These are phyloP conservation scores for Elaphurus davidianus DNA, from an alignment of 2,113 vertebrate species.

Conservation along the genomic window DNA sequence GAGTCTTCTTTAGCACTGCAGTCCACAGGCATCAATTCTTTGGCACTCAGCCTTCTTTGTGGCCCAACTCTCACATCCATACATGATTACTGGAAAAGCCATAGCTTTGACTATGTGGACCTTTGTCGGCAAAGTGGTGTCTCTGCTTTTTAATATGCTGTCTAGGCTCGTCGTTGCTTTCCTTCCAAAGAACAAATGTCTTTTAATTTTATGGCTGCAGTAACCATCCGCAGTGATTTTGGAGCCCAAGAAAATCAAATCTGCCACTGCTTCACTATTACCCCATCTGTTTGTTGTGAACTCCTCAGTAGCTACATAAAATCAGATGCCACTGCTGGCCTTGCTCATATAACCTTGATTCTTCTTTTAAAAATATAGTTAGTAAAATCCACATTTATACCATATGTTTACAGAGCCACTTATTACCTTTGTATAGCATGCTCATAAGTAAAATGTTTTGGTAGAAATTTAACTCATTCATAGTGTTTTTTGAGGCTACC, in stretches of 20 bases:
- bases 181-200: neutral
- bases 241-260: neutral
- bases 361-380: neutral
- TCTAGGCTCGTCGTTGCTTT: neutral
- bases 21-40: neutral
- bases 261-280: neutral
- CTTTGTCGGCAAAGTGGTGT: neutral
- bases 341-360: neutral
- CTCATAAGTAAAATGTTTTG: neutral
- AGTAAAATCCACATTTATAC: neutral
- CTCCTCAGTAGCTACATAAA: neutral
- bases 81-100: neutral
- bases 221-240: neutral
- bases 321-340: neutral
- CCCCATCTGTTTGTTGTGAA: neutral
- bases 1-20: neutral
- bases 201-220: neutral
- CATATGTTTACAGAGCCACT: neutral
- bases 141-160: neutral
- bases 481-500: neutral
- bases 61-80: neutral
- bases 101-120: neutral
- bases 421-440: neutral
- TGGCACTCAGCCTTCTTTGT: neutral
- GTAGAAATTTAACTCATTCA: neutral